Conservation (phyloP, 2,797 vertebrate genomes). For the Pseudomugil gertrudae region DNA sequence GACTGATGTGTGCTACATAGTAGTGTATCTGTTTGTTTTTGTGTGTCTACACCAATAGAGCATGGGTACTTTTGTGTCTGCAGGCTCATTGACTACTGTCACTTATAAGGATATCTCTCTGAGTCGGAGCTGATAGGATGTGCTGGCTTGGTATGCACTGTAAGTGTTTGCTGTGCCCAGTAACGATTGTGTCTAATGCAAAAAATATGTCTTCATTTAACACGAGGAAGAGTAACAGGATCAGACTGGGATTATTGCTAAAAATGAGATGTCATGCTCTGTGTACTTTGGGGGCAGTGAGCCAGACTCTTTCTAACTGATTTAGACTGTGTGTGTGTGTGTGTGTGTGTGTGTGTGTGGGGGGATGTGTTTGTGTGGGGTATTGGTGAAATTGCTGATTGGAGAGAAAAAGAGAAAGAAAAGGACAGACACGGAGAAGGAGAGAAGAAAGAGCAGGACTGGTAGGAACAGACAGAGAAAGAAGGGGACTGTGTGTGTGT, state of each 20-base stretch:
- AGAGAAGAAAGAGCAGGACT: slow-evolving; percentile 1
- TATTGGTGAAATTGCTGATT: slow-evolving; percentile 33
- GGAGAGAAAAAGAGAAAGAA: slow-evolving; percentile 19
- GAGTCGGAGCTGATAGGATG: slow-evolving; percentile 8
- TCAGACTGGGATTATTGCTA: slow-evolving; percentile 47
- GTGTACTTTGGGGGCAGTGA: slow-evolving; percentile 38
- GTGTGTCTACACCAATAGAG: background rate
- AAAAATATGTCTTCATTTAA: slow-evolving; percentile 30
- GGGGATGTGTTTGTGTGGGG: too few species aligned
- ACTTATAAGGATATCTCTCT: background rate
- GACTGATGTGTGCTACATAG: too few species aligned
- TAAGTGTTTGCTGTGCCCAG: slow-evolving; percentile 11
- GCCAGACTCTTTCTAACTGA: slow-evolving; percentile 43
- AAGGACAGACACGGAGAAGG: slow-evolving; percentile 14
- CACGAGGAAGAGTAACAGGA: slow-evolving; percentile 32
- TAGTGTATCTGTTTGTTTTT: background rate
- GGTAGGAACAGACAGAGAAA: slow-evolving; percentile 6
- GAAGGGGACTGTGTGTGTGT: background rate
- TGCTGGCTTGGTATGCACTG: background rate
- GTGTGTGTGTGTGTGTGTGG: slow-evolving; percentile 6
- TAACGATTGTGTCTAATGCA: slow-evolving; percentile 26
- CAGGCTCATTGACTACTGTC: background rate
- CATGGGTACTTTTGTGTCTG: slow-evolving; percentile 7
- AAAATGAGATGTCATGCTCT: slow-evolving; percentile 63
- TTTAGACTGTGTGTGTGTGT: slow-evolving; percentile 42